Percentiles rank a stretch among this genome's conserved stretches.
Conservation (phyloP, 2,113 vertebrate species). For the Psilopogon haemacephalus region DNA sequence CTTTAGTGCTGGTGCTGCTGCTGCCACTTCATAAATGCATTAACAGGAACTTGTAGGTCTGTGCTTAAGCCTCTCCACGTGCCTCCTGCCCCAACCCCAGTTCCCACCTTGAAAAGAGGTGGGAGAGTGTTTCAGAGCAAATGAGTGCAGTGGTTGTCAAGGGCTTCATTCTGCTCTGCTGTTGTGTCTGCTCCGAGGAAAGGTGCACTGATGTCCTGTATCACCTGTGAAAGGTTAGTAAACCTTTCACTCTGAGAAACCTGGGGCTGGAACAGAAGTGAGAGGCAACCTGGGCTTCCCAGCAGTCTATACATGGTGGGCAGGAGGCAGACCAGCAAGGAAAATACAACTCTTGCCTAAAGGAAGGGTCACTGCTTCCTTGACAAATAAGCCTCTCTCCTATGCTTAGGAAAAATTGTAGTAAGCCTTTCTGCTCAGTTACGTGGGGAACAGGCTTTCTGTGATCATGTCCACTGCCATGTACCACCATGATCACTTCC, state of each 20-base stretch:
- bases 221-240: background rate
- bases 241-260: background rate
- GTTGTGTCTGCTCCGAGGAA: background rate
- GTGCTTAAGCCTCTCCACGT: background rate
- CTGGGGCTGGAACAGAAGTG: background rate
- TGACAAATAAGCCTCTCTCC: background rate
- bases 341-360: background rate
- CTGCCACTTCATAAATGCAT: background rate
- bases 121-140: background rate
- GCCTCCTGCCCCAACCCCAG: background rate
- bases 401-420: background rate
- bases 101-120: background rate
- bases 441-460: background rate
- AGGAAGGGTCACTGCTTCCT: background rate
- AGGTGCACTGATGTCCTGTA: background rate
- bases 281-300: background rate
- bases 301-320: background rate
- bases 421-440: background rate
- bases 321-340: background rate
- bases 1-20: background rate
- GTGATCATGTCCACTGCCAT: fast-evolving
- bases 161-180: background rate
- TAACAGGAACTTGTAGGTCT: background rate
- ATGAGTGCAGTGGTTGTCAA: background rate
- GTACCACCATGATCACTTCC: conserved; percentile 64